Conservation (phyloP, 2,888 invertebrate species). For the Seira sanloemensis region DNA sequence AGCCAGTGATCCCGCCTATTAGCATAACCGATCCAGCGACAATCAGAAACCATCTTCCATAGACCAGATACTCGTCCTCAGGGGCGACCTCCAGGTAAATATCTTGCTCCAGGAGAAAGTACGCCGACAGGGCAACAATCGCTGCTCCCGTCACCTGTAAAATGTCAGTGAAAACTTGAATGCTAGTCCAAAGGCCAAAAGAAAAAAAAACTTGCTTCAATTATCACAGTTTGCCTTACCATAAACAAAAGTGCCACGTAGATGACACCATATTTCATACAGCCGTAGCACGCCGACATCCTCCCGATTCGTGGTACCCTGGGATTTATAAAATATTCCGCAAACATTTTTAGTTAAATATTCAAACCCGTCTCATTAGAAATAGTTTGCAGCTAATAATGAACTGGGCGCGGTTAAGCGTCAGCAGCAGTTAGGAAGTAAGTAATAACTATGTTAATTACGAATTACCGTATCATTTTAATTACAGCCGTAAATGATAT, state of each 20-base stretch:
- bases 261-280: constrained; percentile 72
- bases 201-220: not conserved
- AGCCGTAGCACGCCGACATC: constrained; percentile 70
- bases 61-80: constrained; percentile 69
- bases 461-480: not conserved
- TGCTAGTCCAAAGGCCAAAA: too few species aligned
- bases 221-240: constrained; percentile 46
- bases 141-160: constrained; percentile 69
- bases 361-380: not conserved
- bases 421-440: not conserved
- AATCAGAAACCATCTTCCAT: constrained; percentile 71
- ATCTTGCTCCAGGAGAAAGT: constrained; percentile 69
- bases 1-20: constrained; percentile 71
- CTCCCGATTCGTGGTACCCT: not conserved
- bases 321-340: not conserved
- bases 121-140: constrained; percentile 69
- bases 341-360: not conserved
- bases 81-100: constrained; percentile 65
- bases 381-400: not conserved
- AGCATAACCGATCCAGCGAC: constrained; percentile 70
- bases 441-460: not conserved
- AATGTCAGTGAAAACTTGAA: too few species aligned
- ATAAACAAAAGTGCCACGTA: constrained; percentile 71
- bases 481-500: too few species aligned
- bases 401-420: not conserved